A percentile compares a stretch with the other conserved stretches of the same genome.
phyloP scores from a whole-genome alignment of 2,113 vertebrate genomes.

The Eretmochelys imbricata region DNA sequence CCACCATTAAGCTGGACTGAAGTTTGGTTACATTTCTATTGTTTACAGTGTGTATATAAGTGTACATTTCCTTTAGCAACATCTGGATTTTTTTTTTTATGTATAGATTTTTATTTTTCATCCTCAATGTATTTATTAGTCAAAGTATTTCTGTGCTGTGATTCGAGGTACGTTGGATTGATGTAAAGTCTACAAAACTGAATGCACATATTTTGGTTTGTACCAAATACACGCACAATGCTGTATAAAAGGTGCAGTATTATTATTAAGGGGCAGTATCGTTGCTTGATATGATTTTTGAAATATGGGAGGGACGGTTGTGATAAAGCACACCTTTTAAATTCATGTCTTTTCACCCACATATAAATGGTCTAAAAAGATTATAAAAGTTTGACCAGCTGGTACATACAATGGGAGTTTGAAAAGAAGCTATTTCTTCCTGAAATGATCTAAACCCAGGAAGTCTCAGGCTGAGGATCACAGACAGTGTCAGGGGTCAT shows the following conservation, averaged over 20 bases:
- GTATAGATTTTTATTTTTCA: conserved; percentile 76
- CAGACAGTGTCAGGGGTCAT: background rate
- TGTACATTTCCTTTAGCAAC: conserved; percentile 77
- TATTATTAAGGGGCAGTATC: background rate
- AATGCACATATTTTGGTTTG: conserved; percentile 73
- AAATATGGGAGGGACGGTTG: background rate
- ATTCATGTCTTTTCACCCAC: background rate
- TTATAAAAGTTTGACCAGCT: background rate
- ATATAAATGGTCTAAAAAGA: background rate
- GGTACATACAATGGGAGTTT: background rate
- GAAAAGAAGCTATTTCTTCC: background rate
- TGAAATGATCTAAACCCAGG: background rate
- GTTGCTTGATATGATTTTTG: conserved; percentile 1
- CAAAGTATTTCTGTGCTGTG: conserved; percentile 52
- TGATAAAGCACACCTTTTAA: background rate
- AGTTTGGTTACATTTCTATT: conserved; percentile 70
- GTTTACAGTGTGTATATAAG: conserved; percentile 79
- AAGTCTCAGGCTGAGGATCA: background rate
- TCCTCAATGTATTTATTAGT: conserved; percentile 76
- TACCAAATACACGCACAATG: conserved; percentile 75
- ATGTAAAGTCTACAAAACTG: conserved; percentile 64
- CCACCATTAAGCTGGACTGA: conserved; percentile 32
- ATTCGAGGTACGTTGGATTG: conserved; percentile 27
- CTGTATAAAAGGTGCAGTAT: background rate
- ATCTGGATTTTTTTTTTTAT: conserved; percentile 58